Base-by-base conservation (phyloP, 2,113 vertebrate genomes). In the Cranoglanis bouderius region DNA sequence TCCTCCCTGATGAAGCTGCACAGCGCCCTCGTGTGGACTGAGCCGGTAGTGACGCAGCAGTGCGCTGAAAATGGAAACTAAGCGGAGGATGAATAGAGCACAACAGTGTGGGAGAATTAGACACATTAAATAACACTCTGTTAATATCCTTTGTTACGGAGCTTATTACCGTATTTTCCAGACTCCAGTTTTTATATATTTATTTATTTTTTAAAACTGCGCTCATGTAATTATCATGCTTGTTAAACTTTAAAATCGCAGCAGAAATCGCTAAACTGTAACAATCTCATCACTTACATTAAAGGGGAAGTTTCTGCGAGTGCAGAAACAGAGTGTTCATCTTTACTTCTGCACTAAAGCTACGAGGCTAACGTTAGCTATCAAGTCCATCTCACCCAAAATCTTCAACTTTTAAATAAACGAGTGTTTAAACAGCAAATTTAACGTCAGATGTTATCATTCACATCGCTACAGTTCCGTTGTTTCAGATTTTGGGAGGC, bases 31-130 rank as follows among this genome's bases (percentile, higher is more conserved):
- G 12, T 77, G 88, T 78, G 72, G 72, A 85, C 87, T 4, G 38
- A 74, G 35, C 63, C 24, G 18, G 85, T 49, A 4, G 38, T n/a
- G n/a, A 46, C 26, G 35, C 35, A 19, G 32, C 67, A 72, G n/a
- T 16, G 43, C 29, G 6, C 57, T 59, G 57, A 26, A 2, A 26
- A 61, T 6, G 8, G 59, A 61, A 61, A 26, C 21, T 29, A 65
- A 10, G 61, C 10, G 40, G 78, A 29, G 87, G 35, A 55, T 19
- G 19, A 84, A 29, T 84, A 57, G n/a, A 88, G 87, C 87, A 83
- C 87, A 88, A 88, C 29, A 3, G 7, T 26, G 74, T 43, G 5
- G 74, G 74, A 49, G 6, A 29, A 14, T 29, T 26, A 21, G 2
- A 43, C 38, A 43, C 38, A 6, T 19, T 12, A 32, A n/a, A 9